These are phyloP conservation scores for Physocephala rufipes DNA, from an alignment of 2,888 invertebrate genomes.

Conservation along the genomic window DNA sequence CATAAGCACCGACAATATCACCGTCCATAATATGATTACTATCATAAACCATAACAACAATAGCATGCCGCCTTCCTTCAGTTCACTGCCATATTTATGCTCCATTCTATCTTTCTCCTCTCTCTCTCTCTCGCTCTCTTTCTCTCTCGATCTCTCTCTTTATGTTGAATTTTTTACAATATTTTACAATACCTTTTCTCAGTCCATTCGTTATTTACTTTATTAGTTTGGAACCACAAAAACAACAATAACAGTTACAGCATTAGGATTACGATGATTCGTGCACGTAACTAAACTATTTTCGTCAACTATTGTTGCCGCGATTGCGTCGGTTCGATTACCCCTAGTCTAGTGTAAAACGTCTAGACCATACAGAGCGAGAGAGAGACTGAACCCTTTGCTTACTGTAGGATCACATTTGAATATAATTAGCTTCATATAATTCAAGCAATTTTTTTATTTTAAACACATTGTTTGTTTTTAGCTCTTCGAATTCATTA, in stretches of 20 bases:
- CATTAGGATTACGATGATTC: background rate
- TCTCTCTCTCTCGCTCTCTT: conserved; percentile 44
- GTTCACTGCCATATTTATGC: conserved; percentile 7
- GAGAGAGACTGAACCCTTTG: background rate
- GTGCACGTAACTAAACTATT: conserved; percentile 17
- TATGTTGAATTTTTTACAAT: conserved; percentile 21
- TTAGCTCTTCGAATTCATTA: background rate
- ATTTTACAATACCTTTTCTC: conserved; percentile 24
- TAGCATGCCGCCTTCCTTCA: background rate
- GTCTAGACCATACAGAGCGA: background rate
- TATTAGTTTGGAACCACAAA: conserved; percentile 39
- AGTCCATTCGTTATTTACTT: background rate
- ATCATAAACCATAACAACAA: no score
- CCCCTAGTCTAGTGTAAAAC: conserved; percentile 13
- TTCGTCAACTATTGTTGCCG: background rate
- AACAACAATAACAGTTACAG: no score
- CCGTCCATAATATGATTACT: background rate
- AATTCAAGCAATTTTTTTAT: no score
- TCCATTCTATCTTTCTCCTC: conserved; percentile 36
- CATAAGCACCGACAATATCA: no score
- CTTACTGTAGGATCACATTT: no score
- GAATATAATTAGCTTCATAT: no score
- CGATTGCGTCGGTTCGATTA: conserved; percentile 1
- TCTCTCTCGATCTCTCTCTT: conserved; percentile 33
- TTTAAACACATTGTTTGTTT: background rate